phyloP scores from a whole-genome alignment of 2,888 invertebrate species.

The Lithophane ornitopus region DNA sequence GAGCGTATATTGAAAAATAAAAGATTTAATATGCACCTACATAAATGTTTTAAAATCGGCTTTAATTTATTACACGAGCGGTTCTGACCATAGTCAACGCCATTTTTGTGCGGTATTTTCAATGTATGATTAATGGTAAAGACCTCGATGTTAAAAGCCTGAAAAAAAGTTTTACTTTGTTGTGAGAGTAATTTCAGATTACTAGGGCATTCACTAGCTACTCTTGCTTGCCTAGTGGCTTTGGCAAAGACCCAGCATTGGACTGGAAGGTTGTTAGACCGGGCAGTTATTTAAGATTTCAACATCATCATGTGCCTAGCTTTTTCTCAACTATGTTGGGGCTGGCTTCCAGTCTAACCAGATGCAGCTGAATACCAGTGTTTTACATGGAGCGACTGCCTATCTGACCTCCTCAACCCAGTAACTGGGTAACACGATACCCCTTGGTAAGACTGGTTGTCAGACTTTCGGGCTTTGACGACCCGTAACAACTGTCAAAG shows the following conservation, averaged over 20 bases:
- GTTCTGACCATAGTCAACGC: conserved; percentile 50
- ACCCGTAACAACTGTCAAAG: too few relatives aligned
- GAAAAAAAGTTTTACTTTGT: conserved; percentile 9
- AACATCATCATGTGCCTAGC: too few relatives aligned
- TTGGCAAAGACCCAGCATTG: neutral
- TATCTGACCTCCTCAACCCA: too few relatives aligned
- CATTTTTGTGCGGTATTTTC: conserved; percentile 56
- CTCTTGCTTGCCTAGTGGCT: too few relatives aligned
- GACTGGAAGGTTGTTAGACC: neutral
- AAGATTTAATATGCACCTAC: conserved; percentile 32
- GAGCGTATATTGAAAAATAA: conserved; percentile 46
- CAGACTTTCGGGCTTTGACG: too few relatives aligned
- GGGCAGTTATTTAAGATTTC: neutral
- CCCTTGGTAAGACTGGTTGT: too few relatives aligned
- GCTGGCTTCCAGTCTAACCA: too few relatives aligned
- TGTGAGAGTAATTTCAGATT: neutral
- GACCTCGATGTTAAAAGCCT: conserved; percentile 17
- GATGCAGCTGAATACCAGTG: too few relatives aligned
- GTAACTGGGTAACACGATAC: too few relatives aligned
- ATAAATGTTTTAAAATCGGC: conserved; percentile 53
- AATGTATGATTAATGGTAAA: conserved; percentile 61
- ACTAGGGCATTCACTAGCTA: neutral
- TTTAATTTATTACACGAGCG: conserved; percentile 58
- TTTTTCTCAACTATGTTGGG: too few relatives aligned
- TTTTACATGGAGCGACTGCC: too few relatives aligned